These are phyloP conservation scores for Scaptomyza tumidula DNA, from an alignment of 2,888 invertebrate species.

Conservation along the genomic window DNA sequence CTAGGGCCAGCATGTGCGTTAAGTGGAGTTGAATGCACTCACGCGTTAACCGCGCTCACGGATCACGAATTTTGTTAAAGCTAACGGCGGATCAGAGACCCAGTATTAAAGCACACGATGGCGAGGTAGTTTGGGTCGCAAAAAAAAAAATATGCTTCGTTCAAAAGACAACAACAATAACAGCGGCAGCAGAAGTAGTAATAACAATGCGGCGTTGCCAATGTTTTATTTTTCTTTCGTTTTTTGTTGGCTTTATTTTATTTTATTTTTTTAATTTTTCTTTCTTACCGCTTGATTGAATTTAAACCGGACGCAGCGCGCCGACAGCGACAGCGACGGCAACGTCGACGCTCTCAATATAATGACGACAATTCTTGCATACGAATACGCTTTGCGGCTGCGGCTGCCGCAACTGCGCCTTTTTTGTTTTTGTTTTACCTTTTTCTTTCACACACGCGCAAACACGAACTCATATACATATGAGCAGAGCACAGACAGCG, in stretches of 20 bases:
- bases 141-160: conserved; percentile 14
- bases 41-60: conserved; percentile 20
- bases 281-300: conserved; percentile 76
- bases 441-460: conserved; percentile 51
- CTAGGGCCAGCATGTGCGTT: conserved; percentile 61
- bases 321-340: conserved; percentile 34
- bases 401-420: conserved; percentile 53
- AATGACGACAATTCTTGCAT: conserved; percentile 70
- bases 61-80: conserved; percentile 28
- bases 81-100: conserved; percentile 32
- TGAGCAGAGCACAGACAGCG: conserved; percentile 16
- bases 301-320: conserved; percentile 71
- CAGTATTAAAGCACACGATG: conserved; percentile 6
- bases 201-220: conserved; percentile 50
- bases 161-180: conserved; percentile 14
- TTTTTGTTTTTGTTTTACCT: conserved; percentile 58
- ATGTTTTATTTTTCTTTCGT: conserved; percentile 31
- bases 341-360: conserved; percentile 40
- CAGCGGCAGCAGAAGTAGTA: conserved; percentile 24
- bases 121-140: conserved; percentile 21
- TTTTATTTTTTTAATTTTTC: conserved; percentile 12
- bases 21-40: conserved; percentile 58
- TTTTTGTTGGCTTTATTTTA: conserved; percentile 29
- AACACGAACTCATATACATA: conserved; percentile 7
- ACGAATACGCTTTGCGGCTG: conserved; percentile 54